Evolutionary conservation across 2,888 invertebrate species (phyloP).

Genomic region (Abrostola tripartita): DNA sequence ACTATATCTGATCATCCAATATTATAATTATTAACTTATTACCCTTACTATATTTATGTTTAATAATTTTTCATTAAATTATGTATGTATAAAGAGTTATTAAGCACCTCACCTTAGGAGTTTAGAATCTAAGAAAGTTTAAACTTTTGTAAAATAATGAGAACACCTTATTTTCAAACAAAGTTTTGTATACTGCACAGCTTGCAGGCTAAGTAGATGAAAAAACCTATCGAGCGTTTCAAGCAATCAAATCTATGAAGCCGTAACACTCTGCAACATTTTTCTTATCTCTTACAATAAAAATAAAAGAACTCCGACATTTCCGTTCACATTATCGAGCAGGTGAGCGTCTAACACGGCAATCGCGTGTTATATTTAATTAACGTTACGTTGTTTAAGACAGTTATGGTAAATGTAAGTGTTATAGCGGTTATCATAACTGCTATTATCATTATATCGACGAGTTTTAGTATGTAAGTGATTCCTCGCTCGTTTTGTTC

Average conservation of each 20-base stretch:
- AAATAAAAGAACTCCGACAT: conserved; percentile 13
- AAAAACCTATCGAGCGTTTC: neutral
- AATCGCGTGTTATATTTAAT: conserved; percentile 44
- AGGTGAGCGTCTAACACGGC: conserved; percentile 29
- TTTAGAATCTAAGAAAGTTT: too few species aligned
- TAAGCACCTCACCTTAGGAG: too few species aligned
- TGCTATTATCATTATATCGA: conserved; percentile 45
- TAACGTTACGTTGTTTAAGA: conserved; percentile 49
- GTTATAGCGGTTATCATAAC: conserved; percentile 49
- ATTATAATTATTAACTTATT: too few species aligned
- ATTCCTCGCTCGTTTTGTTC: conserved; percentile 30
- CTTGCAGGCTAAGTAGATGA: too few species aligned
- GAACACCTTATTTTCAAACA: too few species aligned
- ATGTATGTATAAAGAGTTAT: too few species aligned
- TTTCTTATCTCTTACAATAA: conserved; percentile 5
- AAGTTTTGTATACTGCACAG: too few species aligned
- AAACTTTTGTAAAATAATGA: too few species aligned
- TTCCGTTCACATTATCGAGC: conserved; percentile 27
- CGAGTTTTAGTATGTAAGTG: conserved; percentile 47
- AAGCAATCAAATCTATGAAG: conserved; percentile 6
- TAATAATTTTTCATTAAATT: too few species aligned
- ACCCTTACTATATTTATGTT: too few species aligned
- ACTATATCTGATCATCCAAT: too few species aligned
- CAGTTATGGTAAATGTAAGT: conserved; percentile 38
- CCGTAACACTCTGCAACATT: neutral